Evolutionary conservation across 1,140 invertebrate species (phyloP).

Genomic region (Ctenoplectra terminalis): DNA sequence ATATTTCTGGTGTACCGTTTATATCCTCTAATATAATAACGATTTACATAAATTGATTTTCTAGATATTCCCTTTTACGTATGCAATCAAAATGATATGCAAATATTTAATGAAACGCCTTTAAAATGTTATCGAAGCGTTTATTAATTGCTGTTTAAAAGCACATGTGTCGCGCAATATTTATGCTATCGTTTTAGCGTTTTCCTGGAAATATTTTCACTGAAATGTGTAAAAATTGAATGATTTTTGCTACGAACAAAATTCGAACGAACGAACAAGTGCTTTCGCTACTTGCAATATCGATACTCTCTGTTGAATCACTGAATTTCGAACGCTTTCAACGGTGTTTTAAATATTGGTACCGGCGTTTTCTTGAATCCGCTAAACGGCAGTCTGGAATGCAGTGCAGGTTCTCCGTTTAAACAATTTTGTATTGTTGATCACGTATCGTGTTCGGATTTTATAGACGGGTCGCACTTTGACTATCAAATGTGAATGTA

Average conservation of each 20-base stretch:
- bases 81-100: not conserved
- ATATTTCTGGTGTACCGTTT: too few relatives aligned
- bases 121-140: not conserved
- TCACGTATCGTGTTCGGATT: not conserved
- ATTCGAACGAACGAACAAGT: not conserved
- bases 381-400: not conserved
- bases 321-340: not conserved
- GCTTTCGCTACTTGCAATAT: not conserved
- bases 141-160: not conserved
- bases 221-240: conserved; percentile 2
- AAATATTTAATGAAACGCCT: not conserved
- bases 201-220: not conserved
- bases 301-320: not conserved
- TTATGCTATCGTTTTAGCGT: not conserved
- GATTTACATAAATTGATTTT: too few relatives aligned
- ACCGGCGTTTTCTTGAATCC: not conserved
- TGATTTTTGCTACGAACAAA: not conserved
- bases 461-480: not conserved
- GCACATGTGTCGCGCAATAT: too few relatives aligned
- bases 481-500: too few relatives aligned
- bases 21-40: too few relatives aligned
- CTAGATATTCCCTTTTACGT: too few relatives aligned
- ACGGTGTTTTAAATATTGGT: not conserved
- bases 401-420: not conserved
- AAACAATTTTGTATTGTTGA: not conserved